Evolutionary conservation across 2,888 invertebrate species (phyloP).

Genomic region (Helicoverpa assulta): DNA sequence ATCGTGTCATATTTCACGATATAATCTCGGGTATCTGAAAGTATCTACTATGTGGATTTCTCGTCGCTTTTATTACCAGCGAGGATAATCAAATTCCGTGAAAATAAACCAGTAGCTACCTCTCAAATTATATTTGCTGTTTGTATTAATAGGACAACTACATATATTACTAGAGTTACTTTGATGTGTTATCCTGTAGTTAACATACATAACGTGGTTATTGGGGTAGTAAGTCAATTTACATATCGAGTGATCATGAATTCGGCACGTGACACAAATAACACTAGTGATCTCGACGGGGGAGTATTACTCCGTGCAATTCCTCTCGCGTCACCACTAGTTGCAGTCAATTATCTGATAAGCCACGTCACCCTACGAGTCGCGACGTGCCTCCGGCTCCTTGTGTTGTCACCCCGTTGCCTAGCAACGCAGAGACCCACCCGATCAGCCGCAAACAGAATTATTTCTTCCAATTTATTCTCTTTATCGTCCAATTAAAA

Average conservation of each 20-base stretch:
- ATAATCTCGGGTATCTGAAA: slow-evolving; percentile 26
- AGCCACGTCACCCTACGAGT: slow-evolving; percentile 71
- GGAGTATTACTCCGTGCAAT: slow-evolving; percentile 62
- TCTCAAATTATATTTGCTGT: slow-evolving; percentile 2
- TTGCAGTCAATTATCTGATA: slow-evolving; percentile 87
- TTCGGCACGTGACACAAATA: slow-evolving; percentile 65
- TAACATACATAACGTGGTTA: slow-evolving; percentile 48
- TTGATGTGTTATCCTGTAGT: slow-evolving; percentile 14
- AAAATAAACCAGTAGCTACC: not conserved
- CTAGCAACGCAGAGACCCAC: slow-evolving; percentile 71
- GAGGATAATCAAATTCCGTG: slow-evolving; percentile 1
- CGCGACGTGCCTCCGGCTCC: slow-evolving; percentile 57
- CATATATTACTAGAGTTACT: slow-evolving; percentile 6
- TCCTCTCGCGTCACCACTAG: slow-evolving; percentile 72
- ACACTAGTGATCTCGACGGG: slow-evolving; percentile 47
- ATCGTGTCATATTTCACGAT: slow-evolving; percentile 42
- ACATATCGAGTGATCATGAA: slow-evolving; percentile 63
- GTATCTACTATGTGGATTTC: slow-evolving; percentile 17
- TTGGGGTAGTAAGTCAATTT: slow-evolving; percentile 55
- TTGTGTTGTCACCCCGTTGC: slow-evolving; percentile 67
- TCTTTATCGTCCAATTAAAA: slow-evolving; percentile 71
- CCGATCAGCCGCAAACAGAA: slow-evolving; percentile 73
- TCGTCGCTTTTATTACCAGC: slow-evolving; percentile 27
- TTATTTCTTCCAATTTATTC: slow-evolving; percentile 73
- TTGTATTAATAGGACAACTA: slow-evolving; percentile 1